Evolutionary conservation across 2,888 invertebrate genomes (phyloP).

Genomic region (Chloroclysta siterata): DNA sequence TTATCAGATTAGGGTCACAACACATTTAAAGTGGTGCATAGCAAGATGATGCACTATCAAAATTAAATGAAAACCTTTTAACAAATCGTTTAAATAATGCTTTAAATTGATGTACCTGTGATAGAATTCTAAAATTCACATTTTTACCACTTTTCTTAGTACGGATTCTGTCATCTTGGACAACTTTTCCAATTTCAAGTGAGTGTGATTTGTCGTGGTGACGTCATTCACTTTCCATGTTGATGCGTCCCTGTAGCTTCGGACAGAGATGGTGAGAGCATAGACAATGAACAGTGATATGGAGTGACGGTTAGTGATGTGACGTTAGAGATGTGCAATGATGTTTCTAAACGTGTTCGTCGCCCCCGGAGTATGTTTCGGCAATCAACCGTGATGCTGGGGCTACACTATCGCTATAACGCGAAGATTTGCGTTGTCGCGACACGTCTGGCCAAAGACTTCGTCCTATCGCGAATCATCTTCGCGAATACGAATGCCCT

Average conservation of each 20-base stretch:
- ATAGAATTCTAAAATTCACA: background rate
- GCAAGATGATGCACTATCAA: too few species aligned
- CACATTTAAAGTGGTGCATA: too few species aligned
- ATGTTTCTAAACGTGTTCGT: background rate
- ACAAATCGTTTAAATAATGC: too few species aligned
- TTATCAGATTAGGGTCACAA: too few species aligned
- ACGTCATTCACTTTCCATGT: background rate
- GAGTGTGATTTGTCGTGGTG: background rate
- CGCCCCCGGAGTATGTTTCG: constrained; percentile 11
- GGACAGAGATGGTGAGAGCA: background rate
- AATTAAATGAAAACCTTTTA: too few species aligned
- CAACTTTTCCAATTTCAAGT: background rate
- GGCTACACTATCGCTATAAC: too few species aligned
- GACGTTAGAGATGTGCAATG: background rate
- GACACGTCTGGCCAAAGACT: too few species aligned
- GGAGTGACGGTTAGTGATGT: constrained; percentile 8
- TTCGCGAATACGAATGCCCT: too few species aligned
- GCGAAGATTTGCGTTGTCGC: too few species aligned
- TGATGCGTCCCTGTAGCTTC: constrained; percentile 12
- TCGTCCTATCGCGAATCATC: too few species aligned
- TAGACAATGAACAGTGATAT: constrained; percentile 11
- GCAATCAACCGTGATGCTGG: background rate
- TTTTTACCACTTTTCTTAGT: too few species aligned
- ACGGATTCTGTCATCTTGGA: background rate
- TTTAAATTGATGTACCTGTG: background rate